These are phyloP conservation scores for Corythaeola cristata DNA, from an alignment of 2,113 vertebrate genomes.

Conservation along the genomic window DNA sequence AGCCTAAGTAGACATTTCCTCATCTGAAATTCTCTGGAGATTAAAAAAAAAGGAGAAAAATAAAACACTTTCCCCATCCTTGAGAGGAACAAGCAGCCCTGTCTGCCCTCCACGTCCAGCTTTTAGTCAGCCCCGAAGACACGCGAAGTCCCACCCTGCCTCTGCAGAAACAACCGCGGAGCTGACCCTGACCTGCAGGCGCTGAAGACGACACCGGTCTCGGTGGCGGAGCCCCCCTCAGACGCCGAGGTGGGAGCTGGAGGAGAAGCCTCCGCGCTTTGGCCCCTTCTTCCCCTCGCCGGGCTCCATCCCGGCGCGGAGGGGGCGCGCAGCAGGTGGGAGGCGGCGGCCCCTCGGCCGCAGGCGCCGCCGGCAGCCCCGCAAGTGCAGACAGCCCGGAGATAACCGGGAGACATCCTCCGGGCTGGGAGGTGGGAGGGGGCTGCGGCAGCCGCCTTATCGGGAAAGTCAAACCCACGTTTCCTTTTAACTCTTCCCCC, in stretches of 20 bases:
- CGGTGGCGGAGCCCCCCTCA: constrained; percentile 49
- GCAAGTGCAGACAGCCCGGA: constrained; percentile 24
- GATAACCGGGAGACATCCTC: constrained; percentile 53
- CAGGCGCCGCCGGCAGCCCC: neutral
- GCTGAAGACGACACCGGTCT: neutral
- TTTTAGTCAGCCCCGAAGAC: neutral
- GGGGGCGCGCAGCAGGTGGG: constrained; percentile 69
- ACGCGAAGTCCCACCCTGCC: neutral
- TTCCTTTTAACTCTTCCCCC: constrained; percentile 39
- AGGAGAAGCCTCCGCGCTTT: neutral
- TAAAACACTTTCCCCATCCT: neutral
- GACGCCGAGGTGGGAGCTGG: constrained; percentile 26
- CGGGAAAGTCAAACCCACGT: constrained; percentile 47
- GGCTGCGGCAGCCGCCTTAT: constrained; percentile 52
- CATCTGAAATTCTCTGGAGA: neutral
- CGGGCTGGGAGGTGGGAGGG: constrained; percentile 11
- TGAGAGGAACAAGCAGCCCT: neutral
- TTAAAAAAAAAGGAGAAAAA: neutral
- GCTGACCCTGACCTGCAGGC: constrained; percentile 61
- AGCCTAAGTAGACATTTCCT: neutral
- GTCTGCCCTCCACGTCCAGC: neutral
- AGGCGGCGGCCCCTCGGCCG: constrained; percentile 31
- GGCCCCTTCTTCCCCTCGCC: neutral
- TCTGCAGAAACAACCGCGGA: constrained; percentile 19
- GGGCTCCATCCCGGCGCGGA: constrained; percentile 8